Base-by-base conservation (phyloP, 2,113 vertebrate genomes). In the Promerops cafer region DNA sequence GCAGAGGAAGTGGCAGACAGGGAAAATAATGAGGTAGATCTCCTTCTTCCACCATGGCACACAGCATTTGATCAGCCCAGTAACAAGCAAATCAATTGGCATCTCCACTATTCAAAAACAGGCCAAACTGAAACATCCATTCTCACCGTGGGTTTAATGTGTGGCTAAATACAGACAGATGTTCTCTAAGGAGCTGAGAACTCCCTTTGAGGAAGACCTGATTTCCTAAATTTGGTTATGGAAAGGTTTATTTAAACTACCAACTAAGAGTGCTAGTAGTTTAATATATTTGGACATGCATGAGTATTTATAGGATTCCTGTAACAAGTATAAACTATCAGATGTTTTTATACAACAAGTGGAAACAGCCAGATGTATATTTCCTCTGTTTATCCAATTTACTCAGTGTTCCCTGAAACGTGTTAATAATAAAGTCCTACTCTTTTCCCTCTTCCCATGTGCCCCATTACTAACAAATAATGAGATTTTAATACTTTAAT, bases 401-500 rank as follows among this genome's bases (percentile, higher is more conserved):
- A 78, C 10, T 78, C 69, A 39, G 14, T 42, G 27, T 89, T 90
- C 64, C 79, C 85, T 94, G 76, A 90, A 96, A 94, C 7, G 10
- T 68, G 71, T 82, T 94, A 83, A 90, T 83, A 90, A 83, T 60
- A 57, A 91, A 78, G 27, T 74, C 22, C 13, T 60, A 77, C 66
- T 87, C 59, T 21, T 84, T 87, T 61, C 37, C 15, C 35, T 83
- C 74, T 93, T 94, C 57, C 39, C 44, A 83, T 89, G 94, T 93
- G 90, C 19, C 44, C 63, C 64, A 87, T 90, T 91, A 77, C 40
- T 53, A 92, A 85, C 28, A 93, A 96, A 90, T 83, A 92, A 96
- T 59, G 72, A 94, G 78, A 86, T 72, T 91, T 94, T 95, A 96
- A 93, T 96, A 79, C 52, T 89, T 96, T 90, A 93, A 96, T 96